phyloP scores from a whole-genome alignment of 35 echinoderm and acorn worm species.

The Holothuria glaberrima region DNA sequence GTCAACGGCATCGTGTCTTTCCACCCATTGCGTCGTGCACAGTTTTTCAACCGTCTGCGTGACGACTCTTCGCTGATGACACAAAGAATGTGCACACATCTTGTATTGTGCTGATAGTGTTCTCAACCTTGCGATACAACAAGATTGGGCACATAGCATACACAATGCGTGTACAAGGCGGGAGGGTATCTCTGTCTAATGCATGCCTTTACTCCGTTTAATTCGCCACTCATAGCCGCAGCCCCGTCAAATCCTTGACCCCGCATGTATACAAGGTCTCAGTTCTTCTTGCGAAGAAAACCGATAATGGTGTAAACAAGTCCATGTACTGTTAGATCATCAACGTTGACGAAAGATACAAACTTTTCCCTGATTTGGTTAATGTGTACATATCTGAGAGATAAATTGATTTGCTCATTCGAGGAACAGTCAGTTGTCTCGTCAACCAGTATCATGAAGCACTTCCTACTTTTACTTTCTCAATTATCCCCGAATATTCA shows the following conservation, averaged over 20 bases:
- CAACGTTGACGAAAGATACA: slow-evolving; percentile 1
- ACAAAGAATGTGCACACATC: slow-evolving; percentile 9
- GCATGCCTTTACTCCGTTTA: slow-evolving; percentile 1
- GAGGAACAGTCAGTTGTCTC: slow-evolving; percentile 7
- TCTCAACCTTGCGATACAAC: slow-evolving; percentile 32
- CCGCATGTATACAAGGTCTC: background rate
- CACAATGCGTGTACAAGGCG: slow-evolving; percentile 6
- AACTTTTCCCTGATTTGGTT: slow-evolving; percentile 5
- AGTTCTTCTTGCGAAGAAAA: background rate
- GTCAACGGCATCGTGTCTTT: slow-evolving; percentile 29
- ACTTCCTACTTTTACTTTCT: slow-evolving; percentile 13
- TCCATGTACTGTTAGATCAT: slow-evolving; percentile 2
- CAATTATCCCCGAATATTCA: background rate
- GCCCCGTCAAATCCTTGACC: slow-evolving; percentile 36
- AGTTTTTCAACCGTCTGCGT: slow-evolving; percentile 41
- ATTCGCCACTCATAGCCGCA: slow-evolving; percentile 4
- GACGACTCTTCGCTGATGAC: slow-evolving; percentile 32
- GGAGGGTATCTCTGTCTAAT: background rate
- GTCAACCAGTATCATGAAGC: background rate
- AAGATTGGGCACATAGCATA: slow-evolving; percentile 1
- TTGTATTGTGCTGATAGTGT: background rate
- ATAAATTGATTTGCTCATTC: slow-evolving; percentile 5
- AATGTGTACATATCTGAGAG: background rate
- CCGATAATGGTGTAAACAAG: background rate
- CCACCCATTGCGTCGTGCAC: slow-evolving; percentile 41